Evolutionary conservation across 2,113 vertebrate species (phyloP).

Genomic region (Mola mola): DNA sequence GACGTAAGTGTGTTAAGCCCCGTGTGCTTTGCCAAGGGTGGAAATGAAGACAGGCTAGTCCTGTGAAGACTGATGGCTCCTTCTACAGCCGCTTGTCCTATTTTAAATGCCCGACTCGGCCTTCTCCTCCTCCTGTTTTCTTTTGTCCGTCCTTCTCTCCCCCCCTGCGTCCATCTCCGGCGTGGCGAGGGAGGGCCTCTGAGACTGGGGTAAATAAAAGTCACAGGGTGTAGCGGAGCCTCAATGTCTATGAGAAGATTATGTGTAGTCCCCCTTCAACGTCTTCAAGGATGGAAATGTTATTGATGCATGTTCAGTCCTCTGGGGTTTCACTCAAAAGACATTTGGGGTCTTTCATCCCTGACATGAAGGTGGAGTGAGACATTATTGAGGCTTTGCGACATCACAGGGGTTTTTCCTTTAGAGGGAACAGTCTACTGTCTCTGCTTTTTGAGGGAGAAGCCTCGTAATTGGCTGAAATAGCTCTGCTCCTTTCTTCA

Average conservation of each 20-base stretch:
- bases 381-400: conserved; percentile 73
- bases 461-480: conserved; percentile 70
- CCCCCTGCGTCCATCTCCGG: conserved; percentile 32
- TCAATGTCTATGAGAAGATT: conserved; percentile 68
- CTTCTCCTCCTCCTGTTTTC: conserved; percentile 14
- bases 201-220: conserved; percentile 57
- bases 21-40: conserved; percentile 59
- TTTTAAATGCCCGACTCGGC: conserved; percentile 62
- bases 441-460: conserved; percentile 58
- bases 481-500: conserved; percentile 52
- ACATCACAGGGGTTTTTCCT: conserved; percentile 71
- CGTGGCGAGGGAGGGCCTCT: conserved; percentile 45
- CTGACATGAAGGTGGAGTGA: conserved; percentile 77
- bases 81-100: conserved; percentile 72
- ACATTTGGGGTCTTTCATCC: conserved; percentile 76
- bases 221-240: conserved; percentile 40
- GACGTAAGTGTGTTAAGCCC: conserved; percentile 74
- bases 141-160: conserved; percentile 45
- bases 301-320: conserved; percentile 77
- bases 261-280: conserved; percentile 67
- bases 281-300: conserved; percentile 75
- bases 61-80: conserved; percentile 71
- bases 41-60: conserved; percentile 70
- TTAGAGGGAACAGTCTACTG: conserved; percentile 65
- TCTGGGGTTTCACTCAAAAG: conserved; percentile 76